Evolutionary conservation across 2,113 vertebrate species (phyloP), one percentile per base, ranked within the genome.

Genomic region (Phainopepla nitens): DNA sequence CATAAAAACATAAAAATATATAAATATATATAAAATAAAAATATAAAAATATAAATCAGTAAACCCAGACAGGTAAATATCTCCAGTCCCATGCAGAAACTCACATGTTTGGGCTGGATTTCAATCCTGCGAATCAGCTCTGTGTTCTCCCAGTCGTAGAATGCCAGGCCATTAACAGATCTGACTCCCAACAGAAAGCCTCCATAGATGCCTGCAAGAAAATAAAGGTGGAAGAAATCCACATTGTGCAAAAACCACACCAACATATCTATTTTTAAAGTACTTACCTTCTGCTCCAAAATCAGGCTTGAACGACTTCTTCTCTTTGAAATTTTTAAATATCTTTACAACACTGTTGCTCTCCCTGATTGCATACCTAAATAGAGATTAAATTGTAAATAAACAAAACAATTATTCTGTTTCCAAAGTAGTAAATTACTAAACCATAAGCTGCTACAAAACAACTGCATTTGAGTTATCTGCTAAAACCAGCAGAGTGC

Each of bases 321-420:
- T 99, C 97, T 99, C 99, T 96, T 99, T 99, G 97, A 99, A 99
- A 64, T 99, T 99, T 97, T 99, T 99, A 97, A 99, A 99, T 96
- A 99, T 99, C 97, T 99, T 99, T 49, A 99, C 99, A 36, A 99
- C 95, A 54, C 99, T 99, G 98, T 97, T 99, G 98, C 99, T 99
- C 94, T 99, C 99, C 88, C 99, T 98, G 89, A 99, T 99, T 39
- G 99, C 99, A 16, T 99, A 99, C 73, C 99, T 99, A 76, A 58
- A 61, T 2, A 77, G 13, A 95, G 17, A 80, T 65, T 31, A 10
- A 23, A 82, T 75, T 36, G 65, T 72, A 66, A 57, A 47, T 54
- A 36, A 91, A 73, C 2, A 54, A 31, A 77, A 49, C 8, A 31
- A 39, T 64, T 36, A 81, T 3, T 72, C 10, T 0, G 4, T 66